Conservation (phyloP, 2,888 invertebrate genomes). For the Isotomurus palustris region DNA sequence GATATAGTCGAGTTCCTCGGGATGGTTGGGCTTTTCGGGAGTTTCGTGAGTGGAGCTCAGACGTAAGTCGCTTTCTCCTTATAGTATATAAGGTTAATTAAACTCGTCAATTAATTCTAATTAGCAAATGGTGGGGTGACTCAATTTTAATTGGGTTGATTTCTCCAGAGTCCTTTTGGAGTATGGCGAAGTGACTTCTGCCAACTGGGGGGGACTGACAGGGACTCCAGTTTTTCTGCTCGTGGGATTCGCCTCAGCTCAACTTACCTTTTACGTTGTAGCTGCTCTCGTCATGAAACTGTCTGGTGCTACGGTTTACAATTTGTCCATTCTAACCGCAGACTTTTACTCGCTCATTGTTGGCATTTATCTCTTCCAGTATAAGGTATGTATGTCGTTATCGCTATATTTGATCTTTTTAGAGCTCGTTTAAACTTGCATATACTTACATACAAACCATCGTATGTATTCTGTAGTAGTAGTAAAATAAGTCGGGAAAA, state of each 20-base stretch:
- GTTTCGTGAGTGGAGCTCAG: slow-evolving; percentile 69
- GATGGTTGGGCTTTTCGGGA: slow-evolving; percentile 74
- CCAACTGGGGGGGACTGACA: slow-evolving; percentile 58
- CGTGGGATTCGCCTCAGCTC: slow-evolving; percentile 63
- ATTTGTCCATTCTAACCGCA: slow-evolving; percentile 63
- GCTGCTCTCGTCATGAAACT: slow-evolving; percentile 70
- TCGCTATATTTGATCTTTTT: too few relatives aligned
- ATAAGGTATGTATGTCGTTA: slow-evolving; percentile 61
- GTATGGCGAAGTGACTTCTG: slow-evolving; percentile 62
- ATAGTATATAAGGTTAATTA: too few relatives aligned
- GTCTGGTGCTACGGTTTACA: slow-evolving; percentile 76
- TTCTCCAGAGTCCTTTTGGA: slow-evolving; percentile 60
- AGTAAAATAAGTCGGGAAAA: too few relatives aligned
- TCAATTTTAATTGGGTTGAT: slow-evolving; percentile 10
- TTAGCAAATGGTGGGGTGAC: neutral
- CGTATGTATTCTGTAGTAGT: too few relatives aligned
- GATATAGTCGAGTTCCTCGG: slow-evolving; percentile 75
- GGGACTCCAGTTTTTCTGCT: slow-evolving; percentile 60
- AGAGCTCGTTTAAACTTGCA: too few relatives aligned
- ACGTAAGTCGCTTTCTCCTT: too few relatives aligned
- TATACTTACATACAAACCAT: too few relatives aligned
- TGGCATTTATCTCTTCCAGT: slow-evolving; percentile 74
- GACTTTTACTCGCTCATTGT: slow-evolving; percentile 79
- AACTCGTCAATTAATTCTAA: neutral
- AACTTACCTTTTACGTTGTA: slow-evolving; percentile 70